Evolutionary conservation across 2,113 vertebrate species (phyloP).

Genomic region (Gopherus evgoodei): DNA sequence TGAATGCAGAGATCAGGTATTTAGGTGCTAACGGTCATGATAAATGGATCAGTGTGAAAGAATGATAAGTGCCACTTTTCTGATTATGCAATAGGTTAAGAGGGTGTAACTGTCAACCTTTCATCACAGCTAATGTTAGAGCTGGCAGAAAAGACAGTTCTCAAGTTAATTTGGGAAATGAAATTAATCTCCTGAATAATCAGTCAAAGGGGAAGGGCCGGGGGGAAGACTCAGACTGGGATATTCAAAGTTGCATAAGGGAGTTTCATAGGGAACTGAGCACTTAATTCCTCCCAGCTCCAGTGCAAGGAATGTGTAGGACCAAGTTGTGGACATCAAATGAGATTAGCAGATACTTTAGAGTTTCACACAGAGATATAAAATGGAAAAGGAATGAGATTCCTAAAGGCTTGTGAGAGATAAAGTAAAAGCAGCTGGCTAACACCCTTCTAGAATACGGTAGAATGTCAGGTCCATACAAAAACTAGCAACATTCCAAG

Average conservation of each 20-base stretch:
- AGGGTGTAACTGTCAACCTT: background rate
- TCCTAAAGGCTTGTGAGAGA: background rate
- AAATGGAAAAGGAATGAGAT: background rate
- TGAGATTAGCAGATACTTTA: background rate
- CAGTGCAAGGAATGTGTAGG: background rate
- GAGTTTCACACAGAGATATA: background rate
- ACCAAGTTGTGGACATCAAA: background rate
- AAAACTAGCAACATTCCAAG: background rate
- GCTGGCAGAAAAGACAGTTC: background rate
- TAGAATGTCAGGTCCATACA: background rate
- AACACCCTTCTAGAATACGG: background rate
- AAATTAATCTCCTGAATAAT: rapidly evolving
- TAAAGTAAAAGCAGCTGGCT: background rate
- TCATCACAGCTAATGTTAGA: background rate
- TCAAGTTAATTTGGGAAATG: background rate
- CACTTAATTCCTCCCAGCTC: background rate
- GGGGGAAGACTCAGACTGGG: background rate
- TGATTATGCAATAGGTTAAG: background rate
- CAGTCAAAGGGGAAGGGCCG: rapidly evolving
- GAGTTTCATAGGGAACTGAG: background rate
- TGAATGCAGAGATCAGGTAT: background rate
- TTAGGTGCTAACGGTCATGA: slow-evolving; percentile 26
- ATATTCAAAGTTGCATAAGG: background rate
- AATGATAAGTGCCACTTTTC: background rate
- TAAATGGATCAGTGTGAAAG: background rate